Percentiles rank a stretch among this genome's conserved stretches.
Evolutionary conservation across 2,113 vertebrate genomes (phyloP).

Genomic region (Aleadryas rufinucha): DNA sequence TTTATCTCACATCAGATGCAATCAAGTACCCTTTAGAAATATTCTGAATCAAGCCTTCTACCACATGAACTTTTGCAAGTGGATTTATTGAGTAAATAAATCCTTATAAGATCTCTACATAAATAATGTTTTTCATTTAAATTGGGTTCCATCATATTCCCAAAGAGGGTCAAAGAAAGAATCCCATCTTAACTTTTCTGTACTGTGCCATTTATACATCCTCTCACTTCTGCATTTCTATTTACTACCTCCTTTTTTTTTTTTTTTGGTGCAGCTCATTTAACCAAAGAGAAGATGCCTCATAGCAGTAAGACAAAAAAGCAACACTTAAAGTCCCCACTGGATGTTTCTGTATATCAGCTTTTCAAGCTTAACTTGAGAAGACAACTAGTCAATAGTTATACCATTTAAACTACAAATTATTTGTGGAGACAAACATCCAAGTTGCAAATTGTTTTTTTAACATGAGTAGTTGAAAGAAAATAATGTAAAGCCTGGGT

Average conservation of each 20-base stretch:
- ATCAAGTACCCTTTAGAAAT: not conserved
- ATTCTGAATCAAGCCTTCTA: not conserved
- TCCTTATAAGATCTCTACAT: not conserved
- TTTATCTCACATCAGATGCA: not conserved
- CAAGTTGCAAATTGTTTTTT: not conserved
- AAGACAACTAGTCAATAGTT: not conserved
- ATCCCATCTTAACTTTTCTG: not conserved
- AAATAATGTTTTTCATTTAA: not conserved
- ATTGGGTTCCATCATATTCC: not conserved
- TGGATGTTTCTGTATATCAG: not conserved
- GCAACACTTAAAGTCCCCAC: not conserved
- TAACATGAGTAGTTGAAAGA: not conserved
- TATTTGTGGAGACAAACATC: not conserved
- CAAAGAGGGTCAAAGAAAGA: not conserved
- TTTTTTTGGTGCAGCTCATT: not conserved
- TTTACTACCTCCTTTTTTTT: not conserved
- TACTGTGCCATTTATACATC: not conserved
- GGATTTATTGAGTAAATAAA: constrained; percentile 36
- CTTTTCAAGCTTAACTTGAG: not conserved
- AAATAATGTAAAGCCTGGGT: not conserved
- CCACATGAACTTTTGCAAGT: not conserved
- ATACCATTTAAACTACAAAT: not conserved
- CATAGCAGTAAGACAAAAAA: not conserved
- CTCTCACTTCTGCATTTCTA: not conserved
- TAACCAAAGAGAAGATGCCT: not conserved